These are phyloP conservation scores for Lasioglossum leucozonium DNA, from an alignment of 2,888 invertebrate species.

Conservation along the genomic window DNA sequence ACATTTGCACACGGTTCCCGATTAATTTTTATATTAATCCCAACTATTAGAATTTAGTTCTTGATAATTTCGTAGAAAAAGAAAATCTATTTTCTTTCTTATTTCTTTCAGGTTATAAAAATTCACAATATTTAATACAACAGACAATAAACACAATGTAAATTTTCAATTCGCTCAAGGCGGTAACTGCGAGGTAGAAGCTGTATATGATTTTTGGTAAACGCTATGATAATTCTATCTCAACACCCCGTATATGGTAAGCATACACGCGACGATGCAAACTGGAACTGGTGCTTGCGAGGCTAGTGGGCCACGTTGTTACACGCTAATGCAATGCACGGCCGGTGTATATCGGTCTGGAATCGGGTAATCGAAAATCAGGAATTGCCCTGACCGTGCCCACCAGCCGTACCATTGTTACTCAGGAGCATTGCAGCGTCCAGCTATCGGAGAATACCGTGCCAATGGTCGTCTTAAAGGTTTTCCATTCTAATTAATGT, in stretches of 20 bases:
- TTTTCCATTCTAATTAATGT: background rate
- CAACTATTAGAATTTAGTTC: background rate
- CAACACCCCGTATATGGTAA: background rate
- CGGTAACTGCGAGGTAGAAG: no score
- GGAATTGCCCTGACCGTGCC: slow-evolving; percentile 23
- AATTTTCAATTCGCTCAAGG: background rate
- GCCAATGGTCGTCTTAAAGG: slow-evolving; percentile 16
- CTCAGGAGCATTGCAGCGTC: slow-evolving; percentile 22
- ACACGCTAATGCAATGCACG: slow-evolving; percentile 65
- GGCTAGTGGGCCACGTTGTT: slow-evolving; percentile 47
- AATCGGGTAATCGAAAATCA: slow-evolving; percentile 64
- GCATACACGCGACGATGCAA: slow-evolving; percentile 44
- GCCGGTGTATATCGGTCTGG: slow-evolving; percentile 51
- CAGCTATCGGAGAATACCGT: slow-evolving; percentile 32
- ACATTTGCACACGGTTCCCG: background rate
- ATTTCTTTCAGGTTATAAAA: no score
- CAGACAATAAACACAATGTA: background rate
- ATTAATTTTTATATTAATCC: background rate
- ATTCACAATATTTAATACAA: background rate
- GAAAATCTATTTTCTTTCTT: no score
- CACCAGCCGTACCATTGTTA: slow-evolving; percentile 20
- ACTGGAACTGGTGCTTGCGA: slow-evolving; percentile 56
- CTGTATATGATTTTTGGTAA: background rate
- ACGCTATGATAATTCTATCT: background rate
- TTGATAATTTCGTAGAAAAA: background rate